Conservation (phyloP, 2,113 vertebrate species). For the Formicarius rufipectus region DNA sequence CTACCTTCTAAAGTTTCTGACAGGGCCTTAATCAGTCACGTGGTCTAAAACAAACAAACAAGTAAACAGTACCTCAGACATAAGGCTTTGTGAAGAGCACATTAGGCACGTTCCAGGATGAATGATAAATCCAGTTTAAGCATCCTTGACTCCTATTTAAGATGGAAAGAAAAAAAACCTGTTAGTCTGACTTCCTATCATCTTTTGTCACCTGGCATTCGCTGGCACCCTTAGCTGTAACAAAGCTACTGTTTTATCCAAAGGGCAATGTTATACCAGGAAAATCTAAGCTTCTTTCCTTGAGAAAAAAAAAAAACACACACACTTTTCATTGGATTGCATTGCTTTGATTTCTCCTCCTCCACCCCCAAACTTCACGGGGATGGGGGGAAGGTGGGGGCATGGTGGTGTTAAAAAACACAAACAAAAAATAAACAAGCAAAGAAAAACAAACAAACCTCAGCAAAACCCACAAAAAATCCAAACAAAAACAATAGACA, state of each 20-base stretch:
- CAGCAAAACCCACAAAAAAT: background rate
- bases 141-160: background rate
- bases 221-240: background rate
- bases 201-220: background rate
- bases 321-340: background rate
- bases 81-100: background rate
- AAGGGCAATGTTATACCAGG: background rate
- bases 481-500: background rate
- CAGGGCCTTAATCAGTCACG: background rate
- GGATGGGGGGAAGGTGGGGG: no score
- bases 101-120: background rate
- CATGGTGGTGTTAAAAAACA: background rate
- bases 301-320: background rate
- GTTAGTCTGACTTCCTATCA: background rate
- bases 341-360: background rate
- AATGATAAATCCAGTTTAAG: background rate
- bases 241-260: background rate
- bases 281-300: background rate
- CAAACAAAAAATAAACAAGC: background rate
- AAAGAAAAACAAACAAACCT: background rate
- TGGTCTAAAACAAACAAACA: background rate
- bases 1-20: background rate
- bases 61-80: background rate
- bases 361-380: background rate
- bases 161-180: background rate